phyloP scores from a whole-genome alignment of 1,140 invertebrate species.

The Drosophila miranda region DNA sequence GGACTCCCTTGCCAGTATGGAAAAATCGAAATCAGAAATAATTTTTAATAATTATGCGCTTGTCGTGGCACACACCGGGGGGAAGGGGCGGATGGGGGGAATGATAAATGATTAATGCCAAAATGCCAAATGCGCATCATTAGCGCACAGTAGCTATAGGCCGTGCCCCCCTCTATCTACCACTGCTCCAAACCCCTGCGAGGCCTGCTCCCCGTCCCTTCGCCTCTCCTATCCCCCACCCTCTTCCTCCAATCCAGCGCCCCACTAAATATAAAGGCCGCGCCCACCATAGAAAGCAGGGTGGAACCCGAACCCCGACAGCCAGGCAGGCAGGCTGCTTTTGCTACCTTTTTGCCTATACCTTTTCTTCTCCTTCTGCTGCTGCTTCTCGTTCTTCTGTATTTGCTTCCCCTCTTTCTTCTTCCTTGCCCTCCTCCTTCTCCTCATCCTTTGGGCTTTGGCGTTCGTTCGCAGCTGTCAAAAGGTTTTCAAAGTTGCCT shows the following conservation, averaged over 20 bases:
- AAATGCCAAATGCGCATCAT: conserved; percentile 68
- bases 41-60: conserved; percentile 65
- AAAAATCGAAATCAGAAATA: conserved; percentile 55
- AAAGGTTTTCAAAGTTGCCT: conserved; percentile 78
- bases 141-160: conserved; percentile 36
- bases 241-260: conserved; percentile 40
- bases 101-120: conserved; percentile 67
- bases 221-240: conserved; percentile 1
- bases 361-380: neutral
- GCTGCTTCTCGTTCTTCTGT: conserved; percentile 12
- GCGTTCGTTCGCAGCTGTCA: conserved; percentile 65
- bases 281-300: conserved; percentile 55
- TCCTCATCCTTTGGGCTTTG: conserved; percentile 18
- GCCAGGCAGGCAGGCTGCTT: too few species aligned
- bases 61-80: neutral
- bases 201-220: neutral
- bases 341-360: too few species aligned
- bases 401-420: neutral
- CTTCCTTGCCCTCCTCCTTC: conserved; percentile 2
- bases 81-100: neutral
- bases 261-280: conserved; percentile 57
- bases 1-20: neutral
- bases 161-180: neutral
- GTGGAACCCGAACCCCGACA: conserved; percentile 37
- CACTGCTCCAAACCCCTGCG: neutral